These are phyloP conservation scores for Scomber japonicus DNA, from an alignment of 2,113 vertebrate genomes.

Conservation along the genomic window DNA sequence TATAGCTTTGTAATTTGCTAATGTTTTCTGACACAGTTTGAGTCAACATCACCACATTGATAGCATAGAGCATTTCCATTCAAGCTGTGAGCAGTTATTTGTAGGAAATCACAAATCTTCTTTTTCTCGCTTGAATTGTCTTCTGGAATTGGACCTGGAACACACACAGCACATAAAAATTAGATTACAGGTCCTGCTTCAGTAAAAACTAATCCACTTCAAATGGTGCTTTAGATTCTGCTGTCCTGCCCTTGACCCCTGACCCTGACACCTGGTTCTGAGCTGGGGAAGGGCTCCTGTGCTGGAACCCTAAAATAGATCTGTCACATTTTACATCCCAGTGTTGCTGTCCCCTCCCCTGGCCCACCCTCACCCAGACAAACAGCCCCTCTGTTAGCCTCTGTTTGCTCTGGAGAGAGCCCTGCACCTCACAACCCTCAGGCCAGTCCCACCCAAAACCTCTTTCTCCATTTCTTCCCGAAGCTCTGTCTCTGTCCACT, in stretches of 20 bases:
- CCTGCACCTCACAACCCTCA: constrained; percentile 38
- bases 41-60: background rate
- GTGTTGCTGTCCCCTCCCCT: constrained; percentile 74
- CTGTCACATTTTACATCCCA: constrained; percentile 83
- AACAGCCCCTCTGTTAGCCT: constrained; percentile 75
- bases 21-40: constrained; percentile 1
- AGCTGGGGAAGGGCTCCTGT: constrained; percentile 65
- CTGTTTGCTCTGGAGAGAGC: constrained; percentile 78
- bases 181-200: constrained; percentile 40
- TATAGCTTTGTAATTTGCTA: background rate
- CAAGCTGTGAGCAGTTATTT: constrained; percentile 22
- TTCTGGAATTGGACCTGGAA: constrained; percentile 11
- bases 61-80: background rate
- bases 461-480: constrained; percentile 33
- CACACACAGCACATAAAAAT: constrained; percentile 29
- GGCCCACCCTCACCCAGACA: constrained; percentile 70
- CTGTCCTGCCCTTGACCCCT: constrained; percentile 73
- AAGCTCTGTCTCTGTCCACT: constrained; percentile 48
- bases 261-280: constrained; percentile 74
- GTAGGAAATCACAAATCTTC: constrained; percentile 31
- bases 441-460: constrained; percentile 55
- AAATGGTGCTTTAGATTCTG: constrained; percentile 45
- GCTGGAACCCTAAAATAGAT: constrained; percentile 77
- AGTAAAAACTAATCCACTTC: constrained; percentile 62
- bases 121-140: constrained; percentile 9